These are phyloP conservation scores for Poecilobothrus nobilitatus DNA, from an alignment of 2,888 invertebrate genomes.

Conservation along the genomic window DNA sequence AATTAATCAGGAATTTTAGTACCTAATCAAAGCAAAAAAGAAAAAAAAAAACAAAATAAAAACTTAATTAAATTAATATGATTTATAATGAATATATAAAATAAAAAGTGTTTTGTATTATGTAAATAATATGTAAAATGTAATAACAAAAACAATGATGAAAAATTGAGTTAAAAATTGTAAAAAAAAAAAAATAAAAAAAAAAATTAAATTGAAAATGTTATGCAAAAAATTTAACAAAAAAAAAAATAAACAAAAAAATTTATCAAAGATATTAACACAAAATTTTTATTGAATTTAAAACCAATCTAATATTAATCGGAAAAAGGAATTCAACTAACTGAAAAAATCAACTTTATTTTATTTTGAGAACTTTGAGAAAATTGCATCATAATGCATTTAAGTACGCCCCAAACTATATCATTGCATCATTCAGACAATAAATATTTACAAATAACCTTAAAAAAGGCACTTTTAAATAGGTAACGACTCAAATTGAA, in stretches of 20 bases:
- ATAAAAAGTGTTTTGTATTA: neutral
- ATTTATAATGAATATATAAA: neutral
- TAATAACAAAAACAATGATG: neutral
- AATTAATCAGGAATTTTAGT: conserved; percentile 2
- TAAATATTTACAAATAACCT: no score
- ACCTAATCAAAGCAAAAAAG: neutral
- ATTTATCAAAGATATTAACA: neutral
- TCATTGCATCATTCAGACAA: no score
- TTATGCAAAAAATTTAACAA: neutral
- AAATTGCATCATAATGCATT: no score
- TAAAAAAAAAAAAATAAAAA: neutral
- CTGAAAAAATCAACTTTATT: no score
- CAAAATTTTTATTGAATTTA: no score
- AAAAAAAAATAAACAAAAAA: neutral
- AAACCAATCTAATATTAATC: no score
- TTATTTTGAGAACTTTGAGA: no score
- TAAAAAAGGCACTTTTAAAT: no score
- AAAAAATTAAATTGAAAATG: neutral
- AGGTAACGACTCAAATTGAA: no score
- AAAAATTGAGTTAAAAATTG: conserved; percentile 2
- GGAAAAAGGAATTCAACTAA: no score
- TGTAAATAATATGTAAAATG: neutral
- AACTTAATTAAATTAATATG: neutral
- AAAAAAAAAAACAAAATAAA: neutral
- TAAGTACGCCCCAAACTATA: no score